A percentile compares a stretch with the other conserved stretches of the same genome.
Conservation (phyloP, 2,888 invertebrate genomes). For the Drosophila nigricruria region DNA sequence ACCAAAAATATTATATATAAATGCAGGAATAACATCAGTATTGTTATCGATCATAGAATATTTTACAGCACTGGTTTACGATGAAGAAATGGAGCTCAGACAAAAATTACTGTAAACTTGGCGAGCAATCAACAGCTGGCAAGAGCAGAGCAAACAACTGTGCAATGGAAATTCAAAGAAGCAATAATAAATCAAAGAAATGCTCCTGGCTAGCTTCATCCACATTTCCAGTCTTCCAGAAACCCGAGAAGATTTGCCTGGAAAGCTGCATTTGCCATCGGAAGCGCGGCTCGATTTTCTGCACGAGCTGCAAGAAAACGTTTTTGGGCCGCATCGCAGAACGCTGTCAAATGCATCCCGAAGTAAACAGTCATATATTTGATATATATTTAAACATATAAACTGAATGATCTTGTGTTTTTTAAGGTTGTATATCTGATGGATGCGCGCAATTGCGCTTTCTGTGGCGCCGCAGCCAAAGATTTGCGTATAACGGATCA, state of each 20-base stretch:
- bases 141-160: neutral
- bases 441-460: slow-evolving; percentile 57
- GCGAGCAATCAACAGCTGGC: neutral
- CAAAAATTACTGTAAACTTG: neutral
- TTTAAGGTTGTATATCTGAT: slow-evolving; percentile 48
- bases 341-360: slow-evolving; percentile 52
- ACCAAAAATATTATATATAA: neutral
- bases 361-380: slow-evolving; percentile 31
- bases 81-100: neutral
- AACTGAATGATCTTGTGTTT: neutral
- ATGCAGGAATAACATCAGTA: neutral
- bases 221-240: neutral
- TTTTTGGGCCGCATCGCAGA: slow-evolving; percentile 55
- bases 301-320: slow-evolving; percentile 37
- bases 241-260: neutral
- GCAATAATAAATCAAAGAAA: slow-evolving; percentile 10
- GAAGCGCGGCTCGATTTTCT: slow-evolving; percentile 34
- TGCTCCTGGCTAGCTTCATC: neutral
- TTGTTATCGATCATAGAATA: too few species aligned
- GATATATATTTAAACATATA: neutral
- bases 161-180: slow-evolving; percentile 9
- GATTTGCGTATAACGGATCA: slow-evolving; percentile 29
- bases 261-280: slow-evolving; percentile 53
- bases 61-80: slow-evolving; percentile 5
- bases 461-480: slow-evolving; percentile 42